Base-by-base conservation (phyloP, 2,113 vertebrate genomes). In the Phaetusa simplex region DNA sequence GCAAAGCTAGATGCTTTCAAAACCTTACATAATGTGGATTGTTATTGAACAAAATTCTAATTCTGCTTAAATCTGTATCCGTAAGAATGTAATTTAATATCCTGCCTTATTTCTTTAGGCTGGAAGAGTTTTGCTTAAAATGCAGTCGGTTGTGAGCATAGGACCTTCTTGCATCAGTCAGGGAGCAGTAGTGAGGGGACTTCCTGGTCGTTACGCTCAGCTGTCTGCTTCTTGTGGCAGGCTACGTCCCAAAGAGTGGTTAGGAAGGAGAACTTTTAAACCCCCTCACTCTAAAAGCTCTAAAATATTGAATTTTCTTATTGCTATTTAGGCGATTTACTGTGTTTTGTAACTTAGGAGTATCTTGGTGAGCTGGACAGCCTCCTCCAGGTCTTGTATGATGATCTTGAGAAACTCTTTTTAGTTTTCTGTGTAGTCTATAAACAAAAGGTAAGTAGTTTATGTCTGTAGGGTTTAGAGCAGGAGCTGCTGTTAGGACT, bases 341-440 rank as follows among this genome's bases (percentile, higher is more conserved):
- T 56, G 19, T 34, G n/a, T 83, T 83, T 73, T 30, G 12, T 86
- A 82, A 76, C 4, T 64, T 55, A 9, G 3, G 14, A 81, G 11
- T 50, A 14, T 72, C 93, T 94, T 71, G 58, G 36, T 38, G 22
- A 76, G 36, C 58, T 84, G 36, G 50, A 45, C 53, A 58, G 27
- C 29, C 88, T 82, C 36, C 88, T 83, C 62, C 27, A 50, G 23
- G 42, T 56, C 80, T 76, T 91, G 74, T 59, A 42, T 72, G 84
- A 71, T 22, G 36, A 53, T 62, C n/a, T 64, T 79, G 22, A 86
- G 88, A 93, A 86, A 62, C 29, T 45, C 30, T 52, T 90, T 77
- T 85, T 86, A 50, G 34, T 93, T 67, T 88, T 61, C 89, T 96
- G 64, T 94, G 93, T 96, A 78, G 77, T 96, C 52, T 74, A n/a